phyloP scores from a whole-genome alignment of 1,140 invertebrate species.

The Sycobia sp. region DNA sequence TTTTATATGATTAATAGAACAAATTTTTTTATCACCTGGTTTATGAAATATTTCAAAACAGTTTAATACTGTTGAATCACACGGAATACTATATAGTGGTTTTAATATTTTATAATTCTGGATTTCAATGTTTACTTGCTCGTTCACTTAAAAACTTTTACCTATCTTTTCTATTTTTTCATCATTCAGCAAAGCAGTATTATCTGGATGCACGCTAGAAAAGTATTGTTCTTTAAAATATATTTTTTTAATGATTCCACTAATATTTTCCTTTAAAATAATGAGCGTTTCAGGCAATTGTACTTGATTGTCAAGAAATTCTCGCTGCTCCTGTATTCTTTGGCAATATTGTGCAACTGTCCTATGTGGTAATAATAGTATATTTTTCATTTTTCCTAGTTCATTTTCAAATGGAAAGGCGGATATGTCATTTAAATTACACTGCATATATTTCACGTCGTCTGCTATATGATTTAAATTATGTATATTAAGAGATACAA shows the following conservation, averaged over 20 bases:
- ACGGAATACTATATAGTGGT: background rate
- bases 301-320: background rate
- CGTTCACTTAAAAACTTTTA: background rate
- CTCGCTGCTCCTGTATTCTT: background rate
- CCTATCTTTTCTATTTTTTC: background rate
- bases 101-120: background rate
- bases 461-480: slow-evolving; percentile 1
- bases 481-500: background rate
- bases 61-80: background rate
- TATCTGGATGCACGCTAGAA: background rate
- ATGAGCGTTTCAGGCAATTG: background rate
- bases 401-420: background rate
- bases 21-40: no score
- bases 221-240: background rate
- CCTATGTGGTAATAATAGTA: background rate
- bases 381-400: background rate
- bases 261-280: background rate
- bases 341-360: background rate
- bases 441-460: background rate
- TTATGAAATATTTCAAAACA: background rate
- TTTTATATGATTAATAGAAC: no score
- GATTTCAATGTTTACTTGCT: background rate
- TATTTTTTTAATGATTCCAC: background rate
- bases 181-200: background rate
- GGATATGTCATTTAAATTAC: background rate